Conservation (phyloP, 2,888 invertebrate genomes). For the Furcula furcula region DNA sequence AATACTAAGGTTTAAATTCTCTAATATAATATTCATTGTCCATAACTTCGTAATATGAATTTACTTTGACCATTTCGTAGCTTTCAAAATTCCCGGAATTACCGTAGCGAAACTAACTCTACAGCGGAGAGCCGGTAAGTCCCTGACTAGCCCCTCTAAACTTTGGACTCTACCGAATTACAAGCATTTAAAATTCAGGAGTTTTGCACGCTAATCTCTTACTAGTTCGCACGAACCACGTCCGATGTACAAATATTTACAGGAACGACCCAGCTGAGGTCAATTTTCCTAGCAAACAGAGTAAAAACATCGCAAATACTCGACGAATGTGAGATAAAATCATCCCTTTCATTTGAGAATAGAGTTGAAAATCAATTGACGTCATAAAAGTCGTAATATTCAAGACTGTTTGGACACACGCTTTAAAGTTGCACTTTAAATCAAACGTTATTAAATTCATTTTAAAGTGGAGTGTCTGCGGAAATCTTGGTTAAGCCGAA, state of each 20-base stretch:
- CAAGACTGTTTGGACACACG: constrained; percentile 30
- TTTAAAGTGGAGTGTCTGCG: constrained; percentile 39
- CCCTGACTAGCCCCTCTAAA: constrained; percentile 11
- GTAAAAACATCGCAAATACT: constrained; percentile 38
- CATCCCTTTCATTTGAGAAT: constrained; percentile 7
- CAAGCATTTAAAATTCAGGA: constrained; percentile 42
- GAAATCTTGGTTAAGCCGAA: constrained; percentile 25
- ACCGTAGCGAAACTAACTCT: constrained; percentile 4
- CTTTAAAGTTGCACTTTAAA: constrained; percentile 52
- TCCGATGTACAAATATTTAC: constrained; percentile 74
- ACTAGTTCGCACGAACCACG: constrained; percentile 61
- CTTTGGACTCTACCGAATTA: constrained; percentile 32
- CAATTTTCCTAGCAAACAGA: constrained; percentile 54
- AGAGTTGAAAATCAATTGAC: constrained; percentile 27
- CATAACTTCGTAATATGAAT: not conserved
- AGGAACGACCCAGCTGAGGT: constrained; percentile 72
- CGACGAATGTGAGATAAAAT: constrained; percentile 10
- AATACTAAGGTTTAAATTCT: too few species aligned
- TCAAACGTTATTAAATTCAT: constrained; percentile 44
- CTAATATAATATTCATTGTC: too few species aligned
- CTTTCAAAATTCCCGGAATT: not conserved
- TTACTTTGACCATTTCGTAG: not conserved
- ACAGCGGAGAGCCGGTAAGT: constrained; percentile 26
- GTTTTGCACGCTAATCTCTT: constrained; percentile 62
- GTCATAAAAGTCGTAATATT: constrained; percentile 45